A percentile compares a stretch with the other conserved stretches of the same genome.
Conservation (phyloP, 2,113 vertebrate species). For the Calonectris borealis region DNA sequence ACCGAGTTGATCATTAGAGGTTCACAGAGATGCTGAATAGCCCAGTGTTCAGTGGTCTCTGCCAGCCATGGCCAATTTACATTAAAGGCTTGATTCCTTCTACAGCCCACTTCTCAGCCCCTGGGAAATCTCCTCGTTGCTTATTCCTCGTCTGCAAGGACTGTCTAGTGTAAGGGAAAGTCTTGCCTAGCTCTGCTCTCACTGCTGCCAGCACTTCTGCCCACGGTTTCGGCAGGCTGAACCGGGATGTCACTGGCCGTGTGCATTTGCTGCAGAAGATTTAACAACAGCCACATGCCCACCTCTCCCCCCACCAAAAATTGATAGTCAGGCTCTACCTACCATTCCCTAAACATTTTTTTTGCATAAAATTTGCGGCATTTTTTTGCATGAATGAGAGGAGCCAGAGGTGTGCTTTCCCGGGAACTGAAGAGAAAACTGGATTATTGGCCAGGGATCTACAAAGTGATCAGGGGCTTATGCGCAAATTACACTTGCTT, state of each 20-base stretch:
- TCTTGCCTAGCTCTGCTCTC: background rate
- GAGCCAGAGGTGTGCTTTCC: background rate
- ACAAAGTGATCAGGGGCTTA: background rate
- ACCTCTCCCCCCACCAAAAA: background rate
- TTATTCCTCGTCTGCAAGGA: background rate
- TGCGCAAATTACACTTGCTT: background rate
- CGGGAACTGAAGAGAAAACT: background rate
- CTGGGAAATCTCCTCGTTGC: conserved; percentile 34
- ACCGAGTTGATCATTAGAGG: conserved; percentile 49
- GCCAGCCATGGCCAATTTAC: conserved; percentile 61
- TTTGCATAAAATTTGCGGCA: background rate
- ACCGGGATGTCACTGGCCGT: accelerated
- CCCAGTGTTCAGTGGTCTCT: conserved; percentile 36
- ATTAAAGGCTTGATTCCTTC: conserved; percentile 55
- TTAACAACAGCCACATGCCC: background rate
- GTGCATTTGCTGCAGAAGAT: background rate
- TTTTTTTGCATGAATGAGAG: background rate
- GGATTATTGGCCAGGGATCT: background rate
- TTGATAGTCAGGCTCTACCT: accelerated
- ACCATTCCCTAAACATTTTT: background rate
- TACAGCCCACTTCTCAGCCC: conserved; percentile 41
- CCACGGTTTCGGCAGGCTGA: background rate
- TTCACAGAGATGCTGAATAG: conserved; percentile 58
- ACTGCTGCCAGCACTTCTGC: background rate
- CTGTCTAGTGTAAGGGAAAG: background rate